phyloP scores from a whole-genome alignment of 1,140 invertebrate species.

The Chironomus striatipennis region DNA sequence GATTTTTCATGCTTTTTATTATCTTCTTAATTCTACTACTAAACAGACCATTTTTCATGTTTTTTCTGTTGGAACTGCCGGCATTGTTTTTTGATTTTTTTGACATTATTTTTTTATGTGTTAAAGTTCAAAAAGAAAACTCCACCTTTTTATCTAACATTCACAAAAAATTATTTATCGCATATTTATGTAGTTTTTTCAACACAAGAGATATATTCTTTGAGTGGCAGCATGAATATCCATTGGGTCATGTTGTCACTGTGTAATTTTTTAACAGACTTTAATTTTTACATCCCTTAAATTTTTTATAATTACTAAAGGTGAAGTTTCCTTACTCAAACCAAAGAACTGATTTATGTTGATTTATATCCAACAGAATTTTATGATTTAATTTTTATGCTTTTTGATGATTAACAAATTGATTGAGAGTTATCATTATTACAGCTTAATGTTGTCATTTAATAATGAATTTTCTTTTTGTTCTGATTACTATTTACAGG shows the following conservation, averaged over 20 bases:
- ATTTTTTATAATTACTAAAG: neutral
- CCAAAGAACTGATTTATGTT: neutral
- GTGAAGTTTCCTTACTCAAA: constrained; percentile 3
- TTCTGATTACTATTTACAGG: neutral
- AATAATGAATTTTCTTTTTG: neutral
- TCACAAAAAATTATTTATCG: neutral
- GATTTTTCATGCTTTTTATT: neutral
- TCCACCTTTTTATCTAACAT: constrained; percentile 16
- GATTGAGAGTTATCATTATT: neutral
- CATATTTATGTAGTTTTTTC: neutral
- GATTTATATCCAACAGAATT: constrained; percentile 12
- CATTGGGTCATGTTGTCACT: neutral
- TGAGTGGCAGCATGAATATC: no score
- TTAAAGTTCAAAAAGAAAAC: neutral
- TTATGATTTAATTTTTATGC: neutral
- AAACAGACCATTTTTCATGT: neutral
- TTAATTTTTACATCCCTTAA: neutral
- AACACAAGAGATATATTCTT: constrained; percentile 10
- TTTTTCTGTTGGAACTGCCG: neutral
- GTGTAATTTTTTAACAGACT: neutral
- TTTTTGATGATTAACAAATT: neutral
- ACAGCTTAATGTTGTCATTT: neutral
- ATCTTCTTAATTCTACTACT: neutral
- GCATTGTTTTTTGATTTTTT: neutral
- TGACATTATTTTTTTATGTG: neutral